A percentile compares a stretch with the other conserved stretches of the same genome.
These are phyloP conservation scores for Harpegnathos saltator DNA, from an alignment of 1,140 invertebrate species.

Conservation along the genomic window DNA sequence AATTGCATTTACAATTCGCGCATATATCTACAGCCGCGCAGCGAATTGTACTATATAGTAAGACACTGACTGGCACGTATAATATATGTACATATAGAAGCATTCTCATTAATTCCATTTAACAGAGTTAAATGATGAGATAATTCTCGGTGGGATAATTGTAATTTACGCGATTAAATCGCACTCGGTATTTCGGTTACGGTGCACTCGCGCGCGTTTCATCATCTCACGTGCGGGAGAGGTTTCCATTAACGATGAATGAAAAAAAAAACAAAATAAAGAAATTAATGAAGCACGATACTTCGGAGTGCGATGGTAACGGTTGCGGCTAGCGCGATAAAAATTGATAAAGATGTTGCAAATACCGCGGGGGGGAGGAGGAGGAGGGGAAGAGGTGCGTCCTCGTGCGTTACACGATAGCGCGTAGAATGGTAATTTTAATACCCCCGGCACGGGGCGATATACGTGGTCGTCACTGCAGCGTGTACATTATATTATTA, in stretches of 20 bases:
- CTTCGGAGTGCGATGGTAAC: too few relatives aligned
- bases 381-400: too few relatives aligned
- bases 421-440: background rate
- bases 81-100: too few relatives aligned
- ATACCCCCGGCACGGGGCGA: too few relatives aligned
- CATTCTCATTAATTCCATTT: slow-evolving; percentile 30
- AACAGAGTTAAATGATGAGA: slow-evolving; percentile 28
- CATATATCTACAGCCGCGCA: slow-evolving; percentile 18
- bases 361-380: too few relatives aligned
- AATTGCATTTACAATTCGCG: slow-evolving; percentile 53
- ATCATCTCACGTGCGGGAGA: too few relatives aligned
- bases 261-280: too few relatives aligned
- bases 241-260: too few relatives aligned
- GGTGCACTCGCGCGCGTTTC: background rate
- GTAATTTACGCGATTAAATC: slow-evolving; percentile 14
- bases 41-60: slow-evolving; percentile 5
- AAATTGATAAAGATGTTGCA: background rate
- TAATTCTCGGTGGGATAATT: slow-evolving; percentile 26
- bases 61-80: slow-evolving; percentile 28
- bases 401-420: background rate
- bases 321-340: too few relatives aligned
- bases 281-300: too few relatives aligned
- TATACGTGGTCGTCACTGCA: background rate
- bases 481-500: slow-evolving; percentile 23
- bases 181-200: background rate